Base-by-base conservation (phyloP, 1,140 invertebrate species). In the Aphelinus certus region DNA sequence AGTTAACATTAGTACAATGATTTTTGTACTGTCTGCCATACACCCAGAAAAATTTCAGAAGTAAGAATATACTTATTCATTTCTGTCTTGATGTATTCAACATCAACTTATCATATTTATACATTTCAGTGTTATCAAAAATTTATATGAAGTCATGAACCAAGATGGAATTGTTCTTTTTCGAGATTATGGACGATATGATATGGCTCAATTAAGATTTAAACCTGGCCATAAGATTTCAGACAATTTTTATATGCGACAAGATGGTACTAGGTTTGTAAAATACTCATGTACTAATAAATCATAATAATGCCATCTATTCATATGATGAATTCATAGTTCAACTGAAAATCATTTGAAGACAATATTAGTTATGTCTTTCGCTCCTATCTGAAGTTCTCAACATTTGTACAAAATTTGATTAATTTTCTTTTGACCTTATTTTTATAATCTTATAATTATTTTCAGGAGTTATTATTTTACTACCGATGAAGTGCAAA, bases 131-230 rank as follows among this genome's bases (percentile, higher is more conserved):
- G 94, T 93, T 7, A 83, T 96, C 0, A 80, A 85, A 62, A 96
- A 95, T 86, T 83, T 97, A 2, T 92, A 87, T 78, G 84, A 89
- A 75, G 85, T 94, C 5, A 86, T 99, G 1, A 92, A 92, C 76
- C 94, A 93, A 1, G 95, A 94, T 42, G 98, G 97, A 10, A 83
- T 95, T 53, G 83, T 99, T 3, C 85, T 99, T 3, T 96, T 99
- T 80, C 88, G 98, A 80, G 98, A 99, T 89, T 99, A 99, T 88
- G 98, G 97, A 0, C 86, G 97, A n/a, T 97, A 98, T 84, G 98
- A 99, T 87, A 95, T 99, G 93, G 96, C 98, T 2, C 98, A 99
- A 86, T 81, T 99, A 2, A 88, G 98, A 65, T 99, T 99, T 85
- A 94, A 96, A 78, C 91, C 95, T 3, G 97, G 97, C 0, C 93